Conservation (phyloP, 64 coral and sea anemone species). For the Platygyra sinensis region DNA sequence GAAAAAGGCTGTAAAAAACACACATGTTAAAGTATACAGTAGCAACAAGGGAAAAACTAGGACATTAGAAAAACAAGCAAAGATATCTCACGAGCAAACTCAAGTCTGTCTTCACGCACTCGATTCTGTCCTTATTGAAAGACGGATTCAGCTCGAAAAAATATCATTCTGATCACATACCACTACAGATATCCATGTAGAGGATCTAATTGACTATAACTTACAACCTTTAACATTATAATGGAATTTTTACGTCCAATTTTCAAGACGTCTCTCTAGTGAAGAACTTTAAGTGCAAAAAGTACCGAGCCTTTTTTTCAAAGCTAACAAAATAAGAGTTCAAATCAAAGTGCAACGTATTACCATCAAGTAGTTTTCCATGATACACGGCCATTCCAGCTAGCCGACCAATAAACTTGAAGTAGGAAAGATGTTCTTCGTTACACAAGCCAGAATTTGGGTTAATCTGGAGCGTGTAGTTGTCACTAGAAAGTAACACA, state of each 20-base stretch:
- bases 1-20: constrained; percentile 84
- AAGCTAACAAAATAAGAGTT: neutral
- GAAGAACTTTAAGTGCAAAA: too few relatives aligned
- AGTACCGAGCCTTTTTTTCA: too few relatives aligned
- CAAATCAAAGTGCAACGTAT: neutral
- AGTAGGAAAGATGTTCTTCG: constrained; percentile 96
- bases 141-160: too few relatives aligned
- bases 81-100: too few relatives aligned
- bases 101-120: too few relatives aligned
- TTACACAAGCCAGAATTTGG: constrained; percentile 97
- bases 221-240: too few relatives aligned
- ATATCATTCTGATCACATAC: too few relatives aligned
- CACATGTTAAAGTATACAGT: neutral
- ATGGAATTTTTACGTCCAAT: too few relatives aligned
- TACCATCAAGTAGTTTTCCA: constrained; percentile 99
- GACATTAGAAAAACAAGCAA: neutral
- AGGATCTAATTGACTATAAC: too few relatives aligned
- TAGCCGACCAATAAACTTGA: constrained; percentile 97
- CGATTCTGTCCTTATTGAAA: too few relatives aligned
- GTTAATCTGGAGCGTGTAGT: constrained; percentile 98
- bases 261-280: too few relatives aligned
- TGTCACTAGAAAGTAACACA: constrained; percentile 72
- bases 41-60: neutral
- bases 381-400: constrained; percentile 99
- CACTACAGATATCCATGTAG: too few relatives aligned